These are phyloP conservation scores for Guaruba guarouba DNA, from an alignment of 2,113 vertebrate genomes.

Conservation along the genomic window DNA sequence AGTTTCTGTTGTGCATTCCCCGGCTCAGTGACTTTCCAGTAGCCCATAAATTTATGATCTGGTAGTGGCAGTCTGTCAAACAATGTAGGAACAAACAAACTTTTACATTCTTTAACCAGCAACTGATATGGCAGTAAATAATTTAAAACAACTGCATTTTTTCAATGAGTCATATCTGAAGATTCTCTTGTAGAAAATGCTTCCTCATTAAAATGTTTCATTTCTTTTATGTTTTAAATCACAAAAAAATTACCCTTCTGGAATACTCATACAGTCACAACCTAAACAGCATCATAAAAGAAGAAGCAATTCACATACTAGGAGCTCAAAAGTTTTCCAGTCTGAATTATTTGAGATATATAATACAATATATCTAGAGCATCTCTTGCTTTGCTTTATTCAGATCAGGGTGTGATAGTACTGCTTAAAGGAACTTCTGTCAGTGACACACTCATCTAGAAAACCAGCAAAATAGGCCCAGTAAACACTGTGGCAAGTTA, in stretches of 20 bases:
- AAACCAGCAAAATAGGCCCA: background rate
- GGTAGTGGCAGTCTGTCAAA: constrained; percentile 87
- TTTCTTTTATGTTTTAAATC: background rate
- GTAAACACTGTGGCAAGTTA: background rate
- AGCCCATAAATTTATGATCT: constrained; percentile 84
- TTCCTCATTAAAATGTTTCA: background rate
- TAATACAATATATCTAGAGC: background rate
- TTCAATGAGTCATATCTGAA: background rate
- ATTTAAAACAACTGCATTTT: background rate
- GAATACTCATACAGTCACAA: background rate
- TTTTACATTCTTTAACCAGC: background rate
- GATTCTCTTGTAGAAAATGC: background rate
- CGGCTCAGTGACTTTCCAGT: constrained; percentile 84
- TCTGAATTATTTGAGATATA: background rate
- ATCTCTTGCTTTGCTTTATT: background rate
- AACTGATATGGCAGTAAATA: background rate
- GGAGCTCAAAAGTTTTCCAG: background rate
- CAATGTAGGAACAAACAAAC: constrained; percentile 30
- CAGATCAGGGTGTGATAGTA: background rate
- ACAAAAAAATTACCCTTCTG: background rate
- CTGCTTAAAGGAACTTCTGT: background rate
- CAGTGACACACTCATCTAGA: background rate
- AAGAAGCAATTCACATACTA: background rate
- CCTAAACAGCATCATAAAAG: background rate
- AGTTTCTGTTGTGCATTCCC: constrained; percentile 78